phyloP scores from a whole-genome alignment of 2,797 vertebrate genomes.

The Gallinago nigripennis region DNA sequence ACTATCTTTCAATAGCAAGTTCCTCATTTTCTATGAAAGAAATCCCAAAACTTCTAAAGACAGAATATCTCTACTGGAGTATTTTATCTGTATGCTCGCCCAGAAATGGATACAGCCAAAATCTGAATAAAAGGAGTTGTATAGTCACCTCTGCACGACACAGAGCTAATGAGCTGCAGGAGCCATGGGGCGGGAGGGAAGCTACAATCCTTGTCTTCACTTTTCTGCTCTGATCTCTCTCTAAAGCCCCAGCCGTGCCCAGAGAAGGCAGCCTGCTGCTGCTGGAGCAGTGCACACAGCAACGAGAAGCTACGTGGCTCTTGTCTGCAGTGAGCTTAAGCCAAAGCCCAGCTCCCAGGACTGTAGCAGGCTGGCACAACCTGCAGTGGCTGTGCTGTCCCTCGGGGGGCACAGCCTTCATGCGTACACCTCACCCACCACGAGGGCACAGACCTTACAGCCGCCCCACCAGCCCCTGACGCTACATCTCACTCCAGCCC shows the following conservation, averaged over 20 bases:
- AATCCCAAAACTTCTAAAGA: not conserved
- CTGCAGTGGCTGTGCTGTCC: not conserved
- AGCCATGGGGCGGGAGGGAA: not conserved
- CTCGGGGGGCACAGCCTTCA: fast-evolving
- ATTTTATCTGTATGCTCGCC: not conserved
- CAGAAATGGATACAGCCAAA: not conserved
- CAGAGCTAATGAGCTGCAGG: not conserved
- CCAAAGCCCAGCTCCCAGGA: not conserved
- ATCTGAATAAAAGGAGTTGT: not conserved
- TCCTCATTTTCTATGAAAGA: not conserved
- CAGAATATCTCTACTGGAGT: not conserved
- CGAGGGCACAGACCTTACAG: not conserved
- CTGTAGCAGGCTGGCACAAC: not conserved
- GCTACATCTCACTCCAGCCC: not conserved
- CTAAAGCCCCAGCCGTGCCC: not conserved
- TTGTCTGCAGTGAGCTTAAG: not conserved
- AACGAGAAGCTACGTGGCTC: fast-evolving
- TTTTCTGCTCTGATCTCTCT: not conserved
- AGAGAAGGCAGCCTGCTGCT: not conserved
- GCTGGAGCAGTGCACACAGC: not conserved
- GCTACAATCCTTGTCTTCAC: not conserved
- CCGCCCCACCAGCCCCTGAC: not conserved
- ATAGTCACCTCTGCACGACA: not conserved
- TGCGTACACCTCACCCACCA: not conserved
- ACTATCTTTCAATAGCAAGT: not conserved